Percentiles rank a stretch among this genome's conserved stretches.
These are phyloP conservation scores for Coranthus polyacanthus DNA, from an alignment of 2,797 vertebrate species.

Conservation along the genomic window DNA sequence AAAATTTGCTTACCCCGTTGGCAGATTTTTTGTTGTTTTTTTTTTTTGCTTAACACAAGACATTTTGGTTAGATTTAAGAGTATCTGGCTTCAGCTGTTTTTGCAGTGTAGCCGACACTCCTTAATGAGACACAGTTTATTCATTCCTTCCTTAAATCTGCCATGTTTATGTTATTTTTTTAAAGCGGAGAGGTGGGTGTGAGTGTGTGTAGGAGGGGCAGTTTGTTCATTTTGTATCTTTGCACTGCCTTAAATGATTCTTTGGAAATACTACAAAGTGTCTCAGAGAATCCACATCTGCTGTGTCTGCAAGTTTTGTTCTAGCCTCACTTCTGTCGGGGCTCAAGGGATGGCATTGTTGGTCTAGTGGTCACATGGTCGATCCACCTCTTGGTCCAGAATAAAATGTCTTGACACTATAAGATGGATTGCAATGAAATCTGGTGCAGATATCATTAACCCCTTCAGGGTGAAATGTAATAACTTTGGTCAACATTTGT, in stretches of 20 bases:
- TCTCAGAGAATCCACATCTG: neutral
- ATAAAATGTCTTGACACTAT: slow-evolving; percentile 5
- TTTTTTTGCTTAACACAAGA: too few relatives aligned
- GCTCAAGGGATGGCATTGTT: neutral
- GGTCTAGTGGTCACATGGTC: neutral
- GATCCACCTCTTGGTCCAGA: neutral
- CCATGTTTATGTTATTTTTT: slow-evolving; percentile 15
- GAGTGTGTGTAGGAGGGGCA: neutral
- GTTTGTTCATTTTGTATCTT: neutral
- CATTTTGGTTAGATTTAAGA: too few relatives aligned
- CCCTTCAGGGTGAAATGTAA: slow-evolving; percentile 4
- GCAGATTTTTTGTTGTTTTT: too few relatives aligned
- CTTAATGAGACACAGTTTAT: too few relatives aligned
- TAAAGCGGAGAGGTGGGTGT: slow-evolving; percentile 15
- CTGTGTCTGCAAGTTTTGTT: neutral
- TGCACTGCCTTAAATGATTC: slow-evolving; percentile 6
- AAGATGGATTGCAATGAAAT: neutral
- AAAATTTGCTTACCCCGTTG: too few relatives aligned
- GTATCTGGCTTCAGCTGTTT: too few relatives aligned
- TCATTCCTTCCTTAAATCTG: too few relatives aligned
- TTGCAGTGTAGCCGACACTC: too few relatives aligned
- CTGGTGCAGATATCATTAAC: neutral
- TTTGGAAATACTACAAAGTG: slow-evolving; percentile 3
- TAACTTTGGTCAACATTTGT: neutral
- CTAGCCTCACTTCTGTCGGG: neutral